phyloP scores from a whole-genome alignment of 2,797 vertebrate genomes.

The Malacoctenus gilli region DNA sequence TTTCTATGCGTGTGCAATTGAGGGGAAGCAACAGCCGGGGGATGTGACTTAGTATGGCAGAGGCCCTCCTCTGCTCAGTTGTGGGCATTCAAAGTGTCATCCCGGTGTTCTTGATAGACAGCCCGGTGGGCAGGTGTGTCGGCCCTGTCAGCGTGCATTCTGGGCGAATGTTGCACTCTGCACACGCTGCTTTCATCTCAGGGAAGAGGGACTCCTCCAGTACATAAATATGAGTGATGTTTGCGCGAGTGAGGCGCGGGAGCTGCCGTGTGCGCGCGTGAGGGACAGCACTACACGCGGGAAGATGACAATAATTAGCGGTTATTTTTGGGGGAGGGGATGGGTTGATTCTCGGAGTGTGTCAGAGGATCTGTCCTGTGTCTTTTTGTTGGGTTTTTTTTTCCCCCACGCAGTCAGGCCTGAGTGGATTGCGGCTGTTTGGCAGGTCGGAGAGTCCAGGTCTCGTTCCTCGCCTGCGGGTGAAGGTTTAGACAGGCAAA shows the following conservation, averaged over 20 bases:
- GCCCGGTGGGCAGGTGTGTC: slow-evolving; percentile 55
- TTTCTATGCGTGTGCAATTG: neutral
- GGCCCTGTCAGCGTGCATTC: slow-evolving; percentile 56
- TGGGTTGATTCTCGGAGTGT: slow-evolving; percentile 11
- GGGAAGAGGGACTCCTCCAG: slow-evolving; percentile 25
- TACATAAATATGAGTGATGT: slow-evolving; percentile 42
- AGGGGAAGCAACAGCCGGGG: neutral
- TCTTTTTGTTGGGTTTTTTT: no score
- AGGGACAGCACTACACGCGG: neutral
- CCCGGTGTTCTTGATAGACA: slow-evolving; percentile 57
- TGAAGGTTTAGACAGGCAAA: slow-evolving; percentile 60
- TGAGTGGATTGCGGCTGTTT: slow-evolving; percentile 56
- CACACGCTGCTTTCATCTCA: slow-evolving; percentile 42
- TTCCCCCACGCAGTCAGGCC: slow-evolving; percentile 54
- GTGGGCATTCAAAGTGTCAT: slow-evolving; percentile 43
- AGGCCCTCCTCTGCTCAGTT: slow-evolving; percentile 17
- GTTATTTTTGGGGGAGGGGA: slow-evolving; percentile 14
- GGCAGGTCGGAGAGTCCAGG: slow-evolving; percentile 53
- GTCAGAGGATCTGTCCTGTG: neutral
- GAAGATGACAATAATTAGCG: slow-evolving; percentile 3
- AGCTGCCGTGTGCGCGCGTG: neutral
- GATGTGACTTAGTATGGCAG: slow-evolving; percentile 17
- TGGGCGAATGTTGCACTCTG: slow-evolving; percentile 34
- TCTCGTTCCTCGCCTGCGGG: slow-evolving; percentile 34
- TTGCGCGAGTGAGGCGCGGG: slow-evolving; percentile 13